Base-by-base conservation (phyloP, 2,113 vertebrate genomes). In the Canis aureus region DNA sequence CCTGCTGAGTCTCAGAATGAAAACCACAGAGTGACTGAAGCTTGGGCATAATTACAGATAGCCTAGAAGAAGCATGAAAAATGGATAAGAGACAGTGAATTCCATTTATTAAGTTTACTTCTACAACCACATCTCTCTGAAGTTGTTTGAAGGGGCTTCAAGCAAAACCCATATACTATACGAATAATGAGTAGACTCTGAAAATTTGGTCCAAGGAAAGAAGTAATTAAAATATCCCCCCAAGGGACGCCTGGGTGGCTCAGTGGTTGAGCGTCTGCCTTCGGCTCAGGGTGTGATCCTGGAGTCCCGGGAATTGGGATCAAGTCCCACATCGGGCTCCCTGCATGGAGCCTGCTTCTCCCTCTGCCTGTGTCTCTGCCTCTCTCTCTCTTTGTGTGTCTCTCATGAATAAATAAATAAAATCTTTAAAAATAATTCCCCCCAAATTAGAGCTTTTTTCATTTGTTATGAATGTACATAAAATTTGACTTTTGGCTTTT, bases 1-100 rank as follows among this genome's bases (percentile, higher is more conserved):
- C 73, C 89, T 96, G 73, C 64, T 96, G 94, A 93, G 89, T 74
- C 8, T 93, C 35, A 79, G 96, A 97, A 96, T 95, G 60, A 96
- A 97, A 97, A 96, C 73, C 79, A 95, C 89, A 86, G 85, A 96
- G 78, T 91, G 23, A 91, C 73, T 97, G 86, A 96, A 93, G 57
- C 80, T 35, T 95, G 55, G 25, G 35, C 27, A 11, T 97, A 97
- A 96, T 97, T 95, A 96, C 20, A 82, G n/a, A 83, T 35, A 95
- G 71, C 55, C 84, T 29, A 95, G 78, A 93, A 97, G 82, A 96
- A 93, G 55, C 86, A 87, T 92, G 95, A 83, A 96, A 97, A 96
- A 89, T 96, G 74, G 71, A 86, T 84, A 95, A 93, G 38, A 94
- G 29, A 81, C 11, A 84, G 82, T 86, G 73, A 73, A 79, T 98